phyloP scores from a whole-genome alignment of 2,888 invertebrate genomes.

The Mallateleia sp. region DNA sequence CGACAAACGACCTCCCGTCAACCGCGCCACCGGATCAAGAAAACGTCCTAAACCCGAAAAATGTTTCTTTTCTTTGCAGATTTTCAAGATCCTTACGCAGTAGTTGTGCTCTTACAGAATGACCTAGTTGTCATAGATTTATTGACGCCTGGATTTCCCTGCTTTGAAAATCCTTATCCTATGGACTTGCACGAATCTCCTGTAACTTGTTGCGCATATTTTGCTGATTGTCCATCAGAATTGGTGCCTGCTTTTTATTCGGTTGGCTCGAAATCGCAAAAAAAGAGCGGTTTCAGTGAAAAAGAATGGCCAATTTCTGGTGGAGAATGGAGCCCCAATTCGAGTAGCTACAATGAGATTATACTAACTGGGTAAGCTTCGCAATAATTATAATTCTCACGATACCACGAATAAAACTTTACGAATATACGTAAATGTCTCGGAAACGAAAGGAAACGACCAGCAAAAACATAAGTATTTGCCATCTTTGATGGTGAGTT shows the following conservation, averaged over 20 bases:
- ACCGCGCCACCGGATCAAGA: constrained; percentile 23
- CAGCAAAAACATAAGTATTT: too few relatives aligned
- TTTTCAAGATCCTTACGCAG: constrained; percentile 99
- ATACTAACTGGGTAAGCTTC: constrained; percentile 97
- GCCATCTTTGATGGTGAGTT: constrained; percentile 1
- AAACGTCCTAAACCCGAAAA: constrained; percentile 64
- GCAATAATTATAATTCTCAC: constrained; percentile 59
- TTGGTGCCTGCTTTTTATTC: constrained; percentile 99
- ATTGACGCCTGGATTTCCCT: constrained; percentile 98
- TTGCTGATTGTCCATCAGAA: constrained; percentile 99
- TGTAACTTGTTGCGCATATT: constrained; percentile 98
- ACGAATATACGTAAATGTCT: constrained; percentile 9
- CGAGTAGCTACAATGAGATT: constrained; percentile 99
- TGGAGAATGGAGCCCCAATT: constrained; percentile 98
- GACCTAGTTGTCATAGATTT: constrained; percentile 99
- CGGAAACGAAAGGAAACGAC: constrained; percentile 33
- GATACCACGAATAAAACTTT: not conserved
- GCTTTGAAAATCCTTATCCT: constrained; percentile 99
- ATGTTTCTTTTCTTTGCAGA: constrained; percentile 91
- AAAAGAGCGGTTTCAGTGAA: constrained; percentile 96
- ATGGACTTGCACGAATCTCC: constrained; percentile 99
- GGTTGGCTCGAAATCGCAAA: constrained; percentile 94
- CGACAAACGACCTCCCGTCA: not conserved
- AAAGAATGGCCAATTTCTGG: constrained; percentile 99
- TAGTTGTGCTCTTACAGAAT: constrained; percentile 99